Percentiles rank a stretch among this genome's conserved stretches.
Evolutionary conservation across 1,140 invertebrate species (phyloP).

Genomic region (Drosophila sechellia): DNA sequence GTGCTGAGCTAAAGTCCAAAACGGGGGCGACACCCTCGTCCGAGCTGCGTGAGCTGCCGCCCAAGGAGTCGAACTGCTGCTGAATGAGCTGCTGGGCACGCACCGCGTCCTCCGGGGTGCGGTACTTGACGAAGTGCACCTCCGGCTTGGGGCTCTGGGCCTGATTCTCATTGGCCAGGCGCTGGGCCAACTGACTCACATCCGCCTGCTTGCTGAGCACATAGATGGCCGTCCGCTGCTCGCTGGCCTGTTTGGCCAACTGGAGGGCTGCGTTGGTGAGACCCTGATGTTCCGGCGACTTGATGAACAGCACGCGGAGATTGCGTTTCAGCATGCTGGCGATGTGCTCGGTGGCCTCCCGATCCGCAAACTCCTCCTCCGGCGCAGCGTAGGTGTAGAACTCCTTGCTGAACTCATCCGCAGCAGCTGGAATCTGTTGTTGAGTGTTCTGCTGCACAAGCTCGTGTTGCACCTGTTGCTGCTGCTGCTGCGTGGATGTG

Average conservation of each 20-base stretch:
- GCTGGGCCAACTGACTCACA: slow-evolving; percentile 56
- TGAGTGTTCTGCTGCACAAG: slow-evolving; percentile 18
- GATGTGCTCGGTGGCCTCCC: slow-evolving; percentile 55
- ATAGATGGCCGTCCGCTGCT: slow-evolving; percentile 70
- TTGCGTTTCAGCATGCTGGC: slow-evolving; percentile 68
- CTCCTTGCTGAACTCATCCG: slow-evolving; percentile 73
- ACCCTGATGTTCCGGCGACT: slow-evolving; percentile 70
- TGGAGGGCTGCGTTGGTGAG: slow-evolving; percentile 68
- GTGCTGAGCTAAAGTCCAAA: slow-evolving; percentile 65
- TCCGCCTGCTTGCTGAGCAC: slow-evolving; percentile 75
- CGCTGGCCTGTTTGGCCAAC: slow-evolving; percentile 70
- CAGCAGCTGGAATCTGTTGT: slow-evolving; percentile 17
- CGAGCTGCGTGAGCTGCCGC: slow-evolving; percentile 65
- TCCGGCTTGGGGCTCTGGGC: slow-evolving; percentile 59
- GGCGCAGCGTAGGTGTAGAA: slow-evolving; percentile 67
- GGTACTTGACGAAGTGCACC: slow-evolving; percentile 77
- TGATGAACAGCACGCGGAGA: slow-evolving; percentile 71
- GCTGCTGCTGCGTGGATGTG: slow-evolving; percentile 10
- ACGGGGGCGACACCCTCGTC: slow-evolving; percentile 74
- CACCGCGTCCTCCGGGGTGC: slow-evolving; percentile 71
- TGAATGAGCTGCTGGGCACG: slow-evolving; percentile 72
- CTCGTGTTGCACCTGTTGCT: slow-evolving; percentile 14
- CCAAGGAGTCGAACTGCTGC: slow-evolving; percentile 69
- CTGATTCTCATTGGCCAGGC: slow-evolving; percentile 51
- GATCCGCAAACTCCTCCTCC: slow-evolving; percentile 66